Conservation (phyloP, 2,888 invertebrate genomes). For the Steinernema scapterisci region DNA sequence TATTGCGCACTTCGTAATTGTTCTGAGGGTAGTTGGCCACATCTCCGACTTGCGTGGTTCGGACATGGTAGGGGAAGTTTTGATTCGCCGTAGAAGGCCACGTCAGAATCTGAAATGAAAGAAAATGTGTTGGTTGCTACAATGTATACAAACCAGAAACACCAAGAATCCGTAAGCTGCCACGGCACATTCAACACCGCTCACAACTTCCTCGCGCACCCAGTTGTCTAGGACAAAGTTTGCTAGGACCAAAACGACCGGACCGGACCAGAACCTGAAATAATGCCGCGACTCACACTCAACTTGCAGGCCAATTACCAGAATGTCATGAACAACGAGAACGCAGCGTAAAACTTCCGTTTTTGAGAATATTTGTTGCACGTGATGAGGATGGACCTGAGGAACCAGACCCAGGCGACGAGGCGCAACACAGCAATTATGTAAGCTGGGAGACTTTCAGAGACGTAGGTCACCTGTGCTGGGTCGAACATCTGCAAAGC, state of each 20-base stretch:
- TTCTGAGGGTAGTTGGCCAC: slow-evolving; percentile 49
- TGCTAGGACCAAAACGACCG: slow-evolving; percentile 79
- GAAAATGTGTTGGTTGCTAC: neutral
- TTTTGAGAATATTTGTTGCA: slow-evolving; percentile 84
- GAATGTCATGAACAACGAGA: slow-evolving; percentile 80
- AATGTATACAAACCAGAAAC: slow-evolving; percentile 74
- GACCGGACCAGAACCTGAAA: slow-evolving; percentile 79
- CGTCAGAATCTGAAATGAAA: slow-evolving; percentile 73
- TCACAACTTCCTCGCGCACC: slow-evolving; percentile 79
- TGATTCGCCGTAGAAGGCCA: slow-evolving; percentile 84
- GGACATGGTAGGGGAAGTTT: slow-evolving; percentile 87
- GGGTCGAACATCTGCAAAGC: slow-evolving; percentile 72
- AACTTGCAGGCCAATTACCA: slow-evolving; percentile 73
- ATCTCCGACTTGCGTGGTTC: slow-evolving; percentile 77
- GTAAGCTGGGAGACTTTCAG: slow-evolving; percentile 88
- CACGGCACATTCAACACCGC: slow-evolving; percentile 76
- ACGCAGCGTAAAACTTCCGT: slow-evolving; percentile 81
- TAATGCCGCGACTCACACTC: neutral
- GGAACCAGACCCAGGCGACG: slow-evolving; percentile 83
- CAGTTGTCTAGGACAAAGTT: slow-evolving; percentile 82
- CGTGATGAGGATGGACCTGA: slow-evolving; percentile 76
- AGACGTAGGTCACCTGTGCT: slow-evolving; percentile 84
- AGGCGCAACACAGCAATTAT: slow-evolving; percentile 79
- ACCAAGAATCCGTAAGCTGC: slow-evolving; percentile 76
- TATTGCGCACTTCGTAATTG: slow-evolving; percentile 43